These are phyloP conservation scores for Nephila pilipes DNA, from an alignment of 1,140 invertebrate species.

Conservation along the genomic window DNA sequence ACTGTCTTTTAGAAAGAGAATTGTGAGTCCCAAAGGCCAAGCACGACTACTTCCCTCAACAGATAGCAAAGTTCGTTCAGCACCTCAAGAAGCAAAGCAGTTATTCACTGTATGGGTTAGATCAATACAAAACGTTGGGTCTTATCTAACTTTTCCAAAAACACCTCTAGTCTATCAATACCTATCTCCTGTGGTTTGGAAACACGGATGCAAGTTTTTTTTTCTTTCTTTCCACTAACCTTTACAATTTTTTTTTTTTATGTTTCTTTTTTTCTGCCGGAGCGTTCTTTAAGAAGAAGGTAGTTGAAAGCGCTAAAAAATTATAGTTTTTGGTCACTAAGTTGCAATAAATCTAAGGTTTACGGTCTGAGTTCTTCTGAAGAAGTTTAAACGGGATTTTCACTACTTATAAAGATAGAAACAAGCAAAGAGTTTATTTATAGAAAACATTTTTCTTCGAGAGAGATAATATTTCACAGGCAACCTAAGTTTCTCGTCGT, in stretches of 20 bases:
- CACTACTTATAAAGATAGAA: no score
- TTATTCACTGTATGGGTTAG: constrained; percentile 37
- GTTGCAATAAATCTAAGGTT: constrained; percentile 48
- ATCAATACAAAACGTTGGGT: constrained; percentile 44
- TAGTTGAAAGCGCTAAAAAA: constrained; percentile 29
- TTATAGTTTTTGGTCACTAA: constrained; percentile 43
- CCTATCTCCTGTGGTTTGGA: constrained; percentile 40
- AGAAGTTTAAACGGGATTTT: constrained; percentile 27
- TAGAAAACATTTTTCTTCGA: no score
- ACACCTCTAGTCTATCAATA: constrained; percentile 47
- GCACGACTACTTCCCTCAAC: constrained; percentile 14
- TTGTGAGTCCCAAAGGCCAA: constrained; percentile 37
- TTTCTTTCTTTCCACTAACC: background rate
- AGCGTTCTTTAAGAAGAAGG: background rate
- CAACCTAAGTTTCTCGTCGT: no score
- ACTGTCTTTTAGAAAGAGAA: constrained; percentile 39
- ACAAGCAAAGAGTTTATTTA: no score
- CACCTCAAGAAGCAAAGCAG: constrained; percentile 2
- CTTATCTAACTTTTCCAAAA: constrained; percentile 54
- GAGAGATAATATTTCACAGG: no score
- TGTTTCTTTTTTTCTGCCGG: background rate
- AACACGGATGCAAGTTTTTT: constrained; percentile 17
- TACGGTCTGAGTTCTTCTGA: constrained; percentile 20
- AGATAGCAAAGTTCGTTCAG: constrained; percentile 10
- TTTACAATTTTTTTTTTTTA: constrained; percentile 45